Conservation (phyloP, 2,888 invertebrate species). For the Agriopis aurantiaria region DNA sequence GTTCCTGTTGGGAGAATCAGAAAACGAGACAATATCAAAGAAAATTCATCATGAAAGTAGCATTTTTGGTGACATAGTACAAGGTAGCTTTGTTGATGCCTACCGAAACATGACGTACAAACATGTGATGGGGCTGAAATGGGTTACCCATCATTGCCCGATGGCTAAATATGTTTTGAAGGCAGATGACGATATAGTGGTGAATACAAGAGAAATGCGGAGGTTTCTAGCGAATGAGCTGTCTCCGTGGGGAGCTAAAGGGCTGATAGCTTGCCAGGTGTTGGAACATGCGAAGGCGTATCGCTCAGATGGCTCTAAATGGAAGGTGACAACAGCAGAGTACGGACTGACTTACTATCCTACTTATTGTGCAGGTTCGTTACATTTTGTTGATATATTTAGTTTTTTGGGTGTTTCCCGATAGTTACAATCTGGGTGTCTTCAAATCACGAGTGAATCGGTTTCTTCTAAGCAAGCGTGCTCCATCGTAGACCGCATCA, state of each 20-base stretch:
- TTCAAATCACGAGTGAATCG: no score
- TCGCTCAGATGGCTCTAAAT: constrained; percentile 90
- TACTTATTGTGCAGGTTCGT: constrained; percentile 90
- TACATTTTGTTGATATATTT: not conserved
- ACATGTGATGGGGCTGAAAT: constrained; percentile 93
- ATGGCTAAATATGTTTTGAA: constrained; percentile 90
- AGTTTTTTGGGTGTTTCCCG: no score
- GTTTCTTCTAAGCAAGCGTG: no score
- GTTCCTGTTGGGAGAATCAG: constrained; percentile 88
- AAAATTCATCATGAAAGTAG: constrained; percentile 84
- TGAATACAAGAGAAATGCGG: constrained; percentile 88
- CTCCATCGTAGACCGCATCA: no score
- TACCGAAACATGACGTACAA: constrained; percentile 95
- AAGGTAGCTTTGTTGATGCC: constrained; percentile 91
- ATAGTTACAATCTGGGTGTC: no score
- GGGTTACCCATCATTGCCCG: constrained; percentile 90
- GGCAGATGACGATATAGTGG: constrained; percentile 92
- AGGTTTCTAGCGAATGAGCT: constrained; percentile 85
- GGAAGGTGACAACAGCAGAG: constrained; percentile 90
- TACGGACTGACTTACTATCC: constrained; percentile 89
- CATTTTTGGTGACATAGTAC: constrained; percentile 89
- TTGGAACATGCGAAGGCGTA: constrained; percentile 81
- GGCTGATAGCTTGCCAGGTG: constrained; percentile 89
- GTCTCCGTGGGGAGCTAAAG: constrained; percentile 87
- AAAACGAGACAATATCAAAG: constrained; percentile 58